Conservation (phyloP, 2,797 vertebrate genomes). For the Sebastes cheni region DNA sequence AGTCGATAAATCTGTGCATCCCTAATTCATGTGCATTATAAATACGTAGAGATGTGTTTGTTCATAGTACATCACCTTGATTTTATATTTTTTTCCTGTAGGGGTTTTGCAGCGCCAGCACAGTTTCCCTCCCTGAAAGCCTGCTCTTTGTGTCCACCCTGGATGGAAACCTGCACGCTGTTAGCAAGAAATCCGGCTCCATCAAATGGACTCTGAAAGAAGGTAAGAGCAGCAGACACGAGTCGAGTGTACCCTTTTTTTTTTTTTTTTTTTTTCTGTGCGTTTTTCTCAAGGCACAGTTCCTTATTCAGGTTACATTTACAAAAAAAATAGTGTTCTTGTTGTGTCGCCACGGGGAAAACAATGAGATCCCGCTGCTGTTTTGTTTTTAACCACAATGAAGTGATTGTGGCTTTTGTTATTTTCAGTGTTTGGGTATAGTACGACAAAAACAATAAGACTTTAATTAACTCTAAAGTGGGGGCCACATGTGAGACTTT, state of each 20-base stretch:
- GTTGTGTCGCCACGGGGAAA: background rate
- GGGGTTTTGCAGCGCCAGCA: conserved; percentile 83
- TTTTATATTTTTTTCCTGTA: conserved; percentile 53
- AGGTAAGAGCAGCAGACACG: conserved; percentile 81
- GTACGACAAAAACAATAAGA: background rate
- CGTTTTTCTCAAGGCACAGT: background rate
- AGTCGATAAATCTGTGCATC: no score
- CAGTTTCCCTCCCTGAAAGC: conserved; percentile 93
- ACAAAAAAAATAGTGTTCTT: conserved; percentile 15
- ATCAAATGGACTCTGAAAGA: conserved; percentile 99
- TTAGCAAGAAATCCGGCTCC: conserved; percentile 94
- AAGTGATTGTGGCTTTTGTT: background rate
- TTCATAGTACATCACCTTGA: background rate
- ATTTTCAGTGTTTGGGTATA: background rate
- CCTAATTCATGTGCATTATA: background rate
- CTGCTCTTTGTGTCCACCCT: conserved; percentile 96
- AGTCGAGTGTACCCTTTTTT: conserved; percentile 1
- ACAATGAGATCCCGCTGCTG: background rate
- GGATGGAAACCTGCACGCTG: conserved; percentile 95
- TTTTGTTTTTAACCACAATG: background rate
- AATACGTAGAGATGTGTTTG: background rate
- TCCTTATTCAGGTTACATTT: conserved; percentile 28
- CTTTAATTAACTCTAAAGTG: background rate
- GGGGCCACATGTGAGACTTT: background rate
- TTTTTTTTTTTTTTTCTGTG: background rate